phyloP scores from a whole-genome alignment of 2,797 vertebrate species.

The Chanos chanos region DNA sequence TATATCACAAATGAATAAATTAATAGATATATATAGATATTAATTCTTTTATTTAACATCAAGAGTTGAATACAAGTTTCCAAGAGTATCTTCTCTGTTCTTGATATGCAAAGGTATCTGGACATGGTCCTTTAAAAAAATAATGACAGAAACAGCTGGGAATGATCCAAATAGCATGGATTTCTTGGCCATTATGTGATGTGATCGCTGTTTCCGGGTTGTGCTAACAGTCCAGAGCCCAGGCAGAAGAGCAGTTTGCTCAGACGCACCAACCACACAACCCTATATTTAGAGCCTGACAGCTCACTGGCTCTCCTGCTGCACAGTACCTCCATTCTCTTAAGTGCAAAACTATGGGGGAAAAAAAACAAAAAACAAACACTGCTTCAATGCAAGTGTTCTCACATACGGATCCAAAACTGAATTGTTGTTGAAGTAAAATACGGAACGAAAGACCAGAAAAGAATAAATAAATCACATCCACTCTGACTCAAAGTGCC shows the following conservation, averaged over 20 bases:
- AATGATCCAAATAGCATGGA: not conserved
- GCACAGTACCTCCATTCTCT: not conserved
- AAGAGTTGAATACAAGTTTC: too few relatives aligned
- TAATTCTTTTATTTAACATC: too few relatives aligned
- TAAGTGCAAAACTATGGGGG: constrained; percentile 9
- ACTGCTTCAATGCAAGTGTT: not conserved
- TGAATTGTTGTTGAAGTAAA: too few relatives aligned
- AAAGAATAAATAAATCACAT: not conserved
- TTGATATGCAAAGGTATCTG: too few relatives aligned
- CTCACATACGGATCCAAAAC: not conserved
- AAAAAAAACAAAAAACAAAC: constrained; percentile 32
- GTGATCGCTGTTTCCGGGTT: not conserved
- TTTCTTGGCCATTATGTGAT: not conserved
- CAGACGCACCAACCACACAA: constrained; percentile 20
- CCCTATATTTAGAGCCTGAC: constrained; percentile 29
- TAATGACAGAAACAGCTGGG: not conserved
- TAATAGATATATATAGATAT: too few relatives aligned
- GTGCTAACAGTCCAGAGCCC: not conserved
- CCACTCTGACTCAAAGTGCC: too few relatives aligned
- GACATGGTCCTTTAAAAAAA: too few relatives aligned
- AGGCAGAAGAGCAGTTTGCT: constrained; percentile 2
- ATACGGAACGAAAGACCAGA: not conserved
- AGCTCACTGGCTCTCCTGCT: constrained; percentile 9
- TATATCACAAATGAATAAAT: too few relatives aligned
- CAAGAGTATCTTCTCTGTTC: too few relatives aligned